Percentiles rank a stretch among this genome's conserved stretches.
phyloP scores from a whole-genome alignment of 1,140 invertebrate species.

The Drosophila insularis region DNA sequence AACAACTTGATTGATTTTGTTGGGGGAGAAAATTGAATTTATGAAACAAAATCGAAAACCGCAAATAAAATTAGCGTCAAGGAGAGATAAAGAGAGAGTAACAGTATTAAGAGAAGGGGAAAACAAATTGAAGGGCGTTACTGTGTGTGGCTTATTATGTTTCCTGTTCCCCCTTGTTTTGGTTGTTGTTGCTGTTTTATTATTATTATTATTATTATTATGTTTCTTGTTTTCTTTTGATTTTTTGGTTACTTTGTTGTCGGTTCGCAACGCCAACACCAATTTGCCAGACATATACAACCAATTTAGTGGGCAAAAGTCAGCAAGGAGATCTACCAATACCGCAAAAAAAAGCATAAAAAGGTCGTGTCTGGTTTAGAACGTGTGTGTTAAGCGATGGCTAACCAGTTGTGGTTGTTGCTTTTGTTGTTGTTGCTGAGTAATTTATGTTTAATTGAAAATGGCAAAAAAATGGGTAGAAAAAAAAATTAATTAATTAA shows the following conservation, averaged over 20 bases:
- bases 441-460: conserved; percentile 72
- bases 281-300: conserved; percentile 25
- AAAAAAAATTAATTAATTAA: conserved; percentile 62
- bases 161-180: conserved; percentile 37
- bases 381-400: conserved; percentile 51
- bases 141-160: conserved; percentile 64
- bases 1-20: conserved; percentile 67
- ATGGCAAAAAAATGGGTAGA: conserved; percentile 38
- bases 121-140: conserved; percentile 69
- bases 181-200: conserved; percentile 20
- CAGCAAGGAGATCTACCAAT: conserved; percentile 21
- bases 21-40: conserved; percentile 57
- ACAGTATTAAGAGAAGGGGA: neutral
- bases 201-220: conserved; percentile 49
- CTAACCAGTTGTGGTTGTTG: conserved; percentile 49
- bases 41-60: conserved; percentile 72
- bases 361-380: conserved; percentile 46
- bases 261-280: conserved; percentile 6
- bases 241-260: conserved; percentile 14
- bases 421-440: conserved; percentile 31
- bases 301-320: conserved; percentile 69
- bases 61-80: conserved; percentile 68
- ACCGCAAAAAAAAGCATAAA: conserved; percentile 5
- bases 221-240: conserved; percentile 30
- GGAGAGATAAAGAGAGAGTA: neutral